These are phyloP conservation scores for Calephelis nemesis DNA, from an alignment of 1,140 invertebrate genomes.

Conservation along the genomic window DNA sequence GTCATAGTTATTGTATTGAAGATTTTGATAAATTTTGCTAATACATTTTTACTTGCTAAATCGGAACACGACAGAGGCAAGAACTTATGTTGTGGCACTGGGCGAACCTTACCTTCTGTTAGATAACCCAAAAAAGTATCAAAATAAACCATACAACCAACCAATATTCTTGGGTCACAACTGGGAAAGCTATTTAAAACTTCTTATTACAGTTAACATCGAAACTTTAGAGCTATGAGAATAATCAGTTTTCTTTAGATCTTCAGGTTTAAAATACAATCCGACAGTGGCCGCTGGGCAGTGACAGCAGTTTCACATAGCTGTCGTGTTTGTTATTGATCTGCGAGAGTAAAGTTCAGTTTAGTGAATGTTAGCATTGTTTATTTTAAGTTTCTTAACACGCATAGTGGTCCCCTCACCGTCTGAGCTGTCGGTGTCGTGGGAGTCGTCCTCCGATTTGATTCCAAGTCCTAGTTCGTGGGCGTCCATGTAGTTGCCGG, in stretches of 20 bases:
- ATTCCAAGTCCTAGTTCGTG: slow-evolving; percentile 69
- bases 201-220: too few species aligned
- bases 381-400: slow-evolving; percentile 77
- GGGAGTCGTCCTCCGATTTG: slow-evolving; percentile 75
- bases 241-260: neutral
- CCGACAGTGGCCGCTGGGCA: slow-evolving; percentile 1
- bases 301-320: neutral
- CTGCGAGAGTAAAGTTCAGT: slow-evolving; percentile 7
- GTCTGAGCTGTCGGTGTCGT: slow-evolving; percentile 76
- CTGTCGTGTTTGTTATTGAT: slow-evolving; percentile 2
- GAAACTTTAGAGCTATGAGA: neutral
- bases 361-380: slow-evolving; percentile 63
- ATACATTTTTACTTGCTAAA: too few species aligned
- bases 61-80: too few species aligned
- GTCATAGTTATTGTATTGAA: too few species aligned
- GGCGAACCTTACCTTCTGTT: too few species aligned
- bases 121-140: too few species aligned
- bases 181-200: too few species aligned
- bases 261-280: slow-evolving; percentile 2
- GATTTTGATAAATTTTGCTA: too few species aligned
- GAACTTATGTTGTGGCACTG: too few species aligned
- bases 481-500: slow-evolving; percentile 81
- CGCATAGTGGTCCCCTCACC: slow-evolving; percentile 74
- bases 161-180: too few species aligned
- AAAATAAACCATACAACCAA: too few species aligned